A percentile compares a stretch with the other conserved stretches of the same genome.
These are phyloP conservation scores for Acrocephalus arundinaceus DNA, from an alignment of 2,113 vertebrate genomes.

Conservation along the genomic window DNA sequence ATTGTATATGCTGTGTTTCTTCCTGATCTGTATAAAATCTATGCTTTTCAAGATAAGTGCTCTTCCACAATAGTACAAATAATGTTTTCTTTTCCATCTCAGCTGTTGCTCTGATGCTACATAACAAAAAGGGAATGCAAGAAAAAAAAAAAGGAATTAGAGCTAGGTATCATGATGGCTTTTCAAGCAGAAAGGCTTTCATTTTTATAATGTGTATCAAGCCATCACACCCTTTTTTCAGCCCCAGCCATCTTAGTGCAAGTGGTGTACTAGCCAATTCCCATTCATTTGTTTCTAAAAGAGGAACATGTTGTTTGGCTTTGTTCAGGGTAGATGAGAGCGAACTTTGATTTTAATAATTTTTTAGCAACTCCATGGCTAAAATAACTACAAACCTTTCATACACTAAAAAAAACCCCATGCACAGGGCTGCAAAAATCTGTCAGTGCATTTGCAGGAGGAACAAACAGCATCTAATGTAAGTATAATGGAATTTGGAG, in stretches of 20 bases:
- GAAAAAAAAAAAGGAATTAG: neutral
- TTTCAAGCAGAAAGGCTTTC: neutral
- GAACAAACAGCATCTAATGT: constrained; percentile 70
- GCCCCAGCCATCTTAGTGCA: neutral
- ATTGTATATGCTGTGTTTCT: neutral
- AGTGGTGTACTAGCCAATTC: neutral
- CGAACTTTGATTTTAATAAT: constrained; percentile 51
- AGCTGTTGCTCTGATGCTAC: neutral
- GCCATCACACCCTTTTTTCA: neutral
- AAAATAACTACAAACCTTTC: constrained; percentile 58
- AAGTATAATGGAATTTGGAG: constrained; percentile 72
- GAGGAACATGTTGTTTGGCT: neutral
- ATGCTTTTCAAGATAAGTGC: neutral
- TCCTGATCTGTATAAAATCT: neutral
- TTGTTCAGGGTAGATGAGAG: neutral
- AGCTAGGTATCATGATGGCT: neutral
- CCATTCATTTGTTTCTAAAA: constrained; percentile 16
- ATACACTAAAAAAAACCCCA: neutral
- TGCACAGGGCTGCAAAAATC: constrained; percentile 53
- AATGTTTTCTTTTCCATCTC: neutral
- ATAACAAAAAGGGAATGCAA: neutral
- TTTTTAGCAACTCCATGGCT: constrained; percentile 45
- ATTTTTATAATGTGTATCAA: neutral
- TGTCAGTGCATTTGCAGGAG: constrained; percentile 61
- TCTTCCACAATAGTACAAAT: neutral